phyloP scores from a whole-genome alignment of 2,113 vertebrate genomes.

The Lamprotornis superbus region DNA sequence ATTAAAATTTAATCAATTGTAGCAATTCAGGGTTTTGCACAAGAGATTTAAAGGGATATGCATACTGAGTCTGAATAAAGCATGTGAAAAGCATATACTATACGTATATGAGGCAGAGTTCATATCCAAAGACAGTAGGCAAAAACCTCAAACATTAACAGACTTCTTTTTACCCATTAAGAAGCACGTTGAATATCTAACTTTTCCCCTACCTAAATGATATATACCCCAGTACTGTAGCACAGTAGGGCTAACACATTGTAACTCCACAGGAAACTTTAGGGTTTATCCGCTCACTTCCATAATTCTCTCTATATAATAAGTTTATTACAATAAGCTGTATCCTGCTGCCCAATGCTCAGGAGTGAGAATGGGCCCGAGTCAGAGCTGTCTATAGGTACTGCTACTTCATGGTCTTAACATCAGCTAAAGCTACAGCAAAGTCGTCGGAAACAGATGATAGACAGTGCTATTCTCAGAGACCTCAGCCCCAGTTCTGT shows the following conservation, averaged over 20 bases:
- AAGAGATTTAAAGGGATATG: background rate
- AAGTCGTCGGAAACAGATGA: background rate
- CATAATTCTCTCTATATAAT: background rate
- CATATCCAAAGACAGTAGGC: background rate
- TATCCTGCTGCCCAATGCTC: background rate
- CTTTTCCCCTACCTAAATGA: background rate
- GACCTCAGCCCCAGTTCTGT: background rate
- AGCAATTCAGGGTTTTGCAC: background rate
- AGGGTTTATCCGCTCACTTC: background rate
- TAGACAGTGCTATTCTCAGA: background rate
- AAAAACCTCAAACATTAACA: background rate
- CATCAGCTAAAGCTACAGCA: background rate
- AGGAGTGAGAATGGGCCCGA: background rate
- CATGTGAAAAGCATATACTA: background rate
- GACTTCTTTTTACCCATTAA: background rate
- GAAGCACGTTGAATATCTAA: background rate
- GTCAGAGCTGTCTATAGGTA: background rate
- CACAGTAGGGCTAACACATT: background rate
- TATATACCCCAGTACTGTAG: background rate
- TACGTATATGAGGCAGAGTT: background rate
- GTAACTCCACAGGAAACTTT: background rate
- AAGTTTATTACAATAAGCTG: no score
- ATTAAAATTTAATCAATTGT: background rate
- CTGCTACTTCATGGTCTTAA: rapidly evolving
- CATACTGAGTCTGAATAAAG: background rate